Base-by-base conservation (phyloP, 2,113 vertebrate species). In the Pelecanus crispus region DNA sequence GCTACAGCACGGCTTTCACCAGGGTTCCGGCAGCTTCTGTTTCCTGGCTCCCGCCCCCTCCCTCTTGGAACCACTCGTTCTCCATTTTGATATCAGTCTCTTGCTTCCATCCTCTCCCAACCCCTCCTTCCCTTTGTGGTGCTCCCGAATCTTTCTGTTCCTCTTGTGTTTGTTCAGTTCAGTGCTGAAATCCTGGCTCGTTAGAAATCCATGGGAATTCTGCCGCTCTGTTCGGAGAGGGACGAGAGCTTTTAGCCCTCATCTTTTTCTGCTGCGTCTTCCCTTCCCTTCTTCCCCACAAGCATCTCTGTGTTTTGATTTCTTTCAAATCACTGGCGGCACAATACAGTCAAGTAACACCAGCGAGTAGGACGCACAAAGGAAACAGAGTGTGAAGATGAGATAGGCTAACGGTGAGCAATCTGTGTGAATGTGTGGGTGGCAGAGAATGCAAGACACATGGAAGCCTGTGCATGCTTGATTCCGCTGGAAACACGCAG, bases 401-500 rank as follows among this genome's bases (percentile, higher is more conserved):
- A 88, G 73, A 2, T 0, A 3, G 86, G 74, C n/a, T 47, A 21
- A 59, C 3, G 20, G 91, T 29, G 91, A 94, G 91, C 53, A 6
- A 42, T 29, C 70, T 3, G 1, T 24, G 5, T 8, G 50, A 28
- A 10, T 1, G 68, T 2, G 73, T 24, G 66, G 81, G 78, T 25
- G 71, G 77, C 78, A 53, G 49, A 59, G 82, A 40, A 38, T 0
- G 40, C 25, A 7, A 34, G 71, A 44, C 55, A 42, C 56, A 2
- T 5, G 5, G 45, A 4, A 67, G 59, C 59, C 55, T 31, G 8
- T 8, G 74, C 3, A 0, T 10, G 26, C 9, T 29, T 18, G 25
- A 70, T 26, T 31, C 79, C 1, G 0, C 47, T 47, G 82, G 55
- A 72, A 61, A 17, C 52, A 17, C 1, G 0, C 42, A 3, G 55